These are phyloP conservation scores for Macrosoma leucophasiata DNA, from an alignment of 2,888 invertebrate genomes.

Conservation along the genomic window DNA sequence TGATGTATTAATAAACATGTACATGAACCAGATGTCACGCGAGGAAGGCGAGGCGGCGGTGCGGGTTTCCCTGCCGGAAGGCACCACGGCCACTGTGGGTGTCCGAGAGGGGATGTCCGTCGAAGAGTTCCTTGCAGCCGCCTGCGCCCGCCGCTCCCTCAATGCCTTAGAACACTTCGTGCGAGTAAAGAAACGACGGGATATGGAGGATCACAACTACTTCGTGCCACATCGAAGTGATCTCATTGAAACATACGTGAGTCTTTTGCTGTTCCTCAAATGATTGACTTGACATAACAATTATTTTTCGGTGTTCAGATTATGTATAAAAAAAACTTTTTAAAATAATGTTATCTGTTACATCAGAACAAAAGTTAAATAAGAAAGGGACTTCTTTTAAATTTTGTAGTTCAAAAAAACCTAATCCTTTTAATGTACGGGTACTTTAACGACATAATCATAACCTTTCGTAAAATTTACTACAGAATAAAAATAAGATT, in stretches of 20 bases:
- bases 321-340: no score
- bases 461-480: no score
- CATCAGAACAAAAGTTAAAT: no score
- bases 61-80: slow-evolving; percentile 93
- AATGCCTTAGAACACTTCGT: slow-evolving; percentile 98
- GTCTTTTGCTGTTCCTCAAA: slow-evolving; percentile 45
- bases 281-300: background rate
- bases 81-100: slow-evolving; percentile 86
- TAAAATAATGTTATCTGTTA: no score
- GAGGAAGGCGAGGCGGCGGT: slow-evolving; percentile 92
- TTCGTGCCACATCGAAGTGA: slow-evolving; percentile 97
- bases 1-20: no score
- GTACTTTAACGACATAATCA: no score
- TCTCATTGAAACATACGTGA: slow-evolving; percentile 96
- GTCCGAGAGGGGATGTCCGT: slow-evolving; percentile 95
- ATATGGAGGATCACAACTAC: slow-evolving; percentile 97
- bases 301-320: no score
- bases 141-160: slow-evolving; percentile 93
- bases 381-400: no score
- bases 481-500: background rate
- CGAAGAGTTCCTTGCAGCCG: slow-evolving; percentile 94
- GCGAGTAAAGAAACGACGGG: slow-evolving; percentile 93
- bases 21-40: slow-evolving; percentile 86
- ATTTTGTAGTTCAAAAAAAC: no score
- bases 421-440: no score